phyloP scores from a whole-genome alignment of 2,797 vertebrate species.

The Leptatherina wallacei region DNA sequence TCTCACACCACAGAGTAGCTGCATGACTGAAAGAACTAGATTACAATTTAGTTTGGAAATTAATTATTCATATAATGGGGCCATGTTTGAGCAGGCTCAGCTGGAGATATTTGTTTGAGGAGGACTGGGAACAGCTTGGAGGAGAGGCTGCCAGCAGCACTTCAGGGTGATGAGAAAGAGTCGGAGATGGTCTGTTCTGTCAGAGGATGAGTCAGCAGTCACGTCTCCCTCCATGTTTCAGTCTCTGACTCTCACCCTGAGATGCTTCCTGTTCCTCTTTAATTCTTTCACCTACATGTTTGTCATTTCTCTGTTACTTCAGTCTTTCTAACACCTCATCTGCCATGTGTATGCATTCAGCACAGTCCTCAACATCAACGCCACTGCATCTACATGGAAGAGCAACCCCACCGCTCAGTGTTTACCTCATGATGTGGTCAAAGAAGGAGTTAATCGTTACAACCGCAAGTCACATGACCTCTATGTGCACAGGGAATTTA shows the following conservation, averaged over 20 bases:
- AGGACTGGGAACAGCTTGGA: conserved; percentile 71
- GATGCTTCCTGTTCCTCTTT: conserved; percentile 11
- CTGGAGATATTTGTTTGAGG: conserved; percentile 53
- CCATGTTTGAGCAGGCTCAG: conserved; percentile 43
- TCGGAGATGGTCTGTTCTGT: conserved; percentile 53
- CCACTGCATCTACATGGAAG: not conserved
- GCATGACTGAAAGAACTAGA: conserved; percentile 7
- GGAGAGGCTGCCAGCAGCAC: conserved; percentile 63
- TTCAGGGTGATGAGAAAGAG: conserved; percentile 58
- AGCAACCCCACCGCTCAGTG: not conserved
- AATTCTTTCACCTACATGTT: not conserved
- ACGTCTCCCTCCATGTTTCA: conserved; percentile 24
- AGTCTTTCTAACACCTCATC: not conserved
- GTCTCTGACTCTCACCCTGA: conserved; percentile 4
- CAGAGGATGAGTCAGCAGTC: conserved; percentile 71
- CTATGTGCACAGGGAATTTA: no score
- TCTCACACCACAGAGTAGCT: conserved; percentile 6
- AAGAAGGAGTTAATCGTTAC: no score
- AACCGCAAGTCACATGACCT: no score
- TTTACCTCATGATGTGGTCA: not conserved
- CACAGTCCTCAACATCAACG: not conserved
- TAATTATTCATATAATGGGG: conserved; percentile 52
- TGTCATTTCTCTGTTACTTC: not conserved
- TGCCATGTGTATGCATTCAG: not conserved
- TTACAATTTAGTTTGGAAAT: conserved; percentile 28